These are phyloP conservation scores for Oreohelix idahoensis DNA, from an alignment of 1,140 invertebrate species.

Conservation along the genomic window DNA sequence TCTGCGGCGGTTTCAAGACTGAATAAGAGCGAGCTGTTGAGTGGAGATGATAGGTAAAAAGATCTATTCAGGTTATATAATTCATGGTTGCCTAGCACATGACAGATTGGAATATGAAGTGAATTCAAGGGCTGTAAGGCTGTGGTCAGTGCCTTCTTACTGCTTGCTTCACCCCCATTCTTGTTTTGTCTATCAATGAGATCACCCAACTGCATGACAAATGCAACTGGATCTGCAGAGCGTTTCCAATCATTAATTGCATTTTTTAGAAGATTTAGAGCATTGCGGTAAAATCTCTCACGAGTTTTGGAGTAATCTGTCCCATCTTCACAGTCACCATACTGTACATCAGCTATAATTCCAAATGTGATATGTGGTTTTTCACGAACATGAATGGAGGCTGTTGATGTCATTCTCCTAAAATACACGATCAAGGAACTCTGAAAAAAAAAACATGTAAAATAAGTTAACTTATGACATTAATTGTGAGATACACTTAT, in stretches of 20 bases:
- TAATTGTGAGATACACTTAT: too few species aligned
- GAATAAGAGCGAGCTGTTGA: conserved; percentile 41
- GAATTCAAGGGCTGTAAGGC: conserved; percentile 48
- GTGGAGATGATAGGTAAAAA: conserved; percentile 48
- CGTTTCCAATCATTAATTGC: conserved; percentile 68
- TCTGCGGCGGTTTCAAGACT: conserved; percentile 31
- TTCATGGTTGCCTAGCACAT: conserved; percentile 73
- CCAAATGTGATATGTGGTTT: conserved; percentile 61
- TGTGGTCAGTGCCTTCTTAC: conserved; percentile 41
- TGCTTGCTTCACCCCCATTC: conserved; percentile 3
- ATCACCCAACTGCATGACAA: conserved; percentile 72
- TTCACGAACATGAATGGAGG: background rate
- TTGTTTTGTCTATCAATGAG: conserved; percentile 70
- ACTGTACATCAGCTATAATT: conserved; percentile 72
- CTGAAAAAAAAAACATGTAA: too few species aligned
- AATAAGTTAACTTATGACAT: too few species aligned
- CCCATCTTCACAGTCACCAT: conserved; percentile 70
- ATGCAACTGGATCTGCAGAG: conserved; percentile 49
- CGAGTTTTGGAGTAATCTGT: conserved; percentile 61
- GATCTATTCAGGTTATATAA: conserved; percentile 70
- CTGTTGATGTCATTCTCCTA: conserved; percentile 13
- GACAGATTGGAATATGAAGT: conserved; percentile 60
- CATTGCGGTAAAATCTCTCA: conserved; percentile 66
- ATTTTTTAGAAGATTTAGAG: conserved; percentile 62
- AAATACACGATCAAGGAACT: too few species aligned